Evolutionary conservation across 2,113 vertebrate genomes (phyloP).

Genomic region (Forbesichthys papilliferus): DNA sequence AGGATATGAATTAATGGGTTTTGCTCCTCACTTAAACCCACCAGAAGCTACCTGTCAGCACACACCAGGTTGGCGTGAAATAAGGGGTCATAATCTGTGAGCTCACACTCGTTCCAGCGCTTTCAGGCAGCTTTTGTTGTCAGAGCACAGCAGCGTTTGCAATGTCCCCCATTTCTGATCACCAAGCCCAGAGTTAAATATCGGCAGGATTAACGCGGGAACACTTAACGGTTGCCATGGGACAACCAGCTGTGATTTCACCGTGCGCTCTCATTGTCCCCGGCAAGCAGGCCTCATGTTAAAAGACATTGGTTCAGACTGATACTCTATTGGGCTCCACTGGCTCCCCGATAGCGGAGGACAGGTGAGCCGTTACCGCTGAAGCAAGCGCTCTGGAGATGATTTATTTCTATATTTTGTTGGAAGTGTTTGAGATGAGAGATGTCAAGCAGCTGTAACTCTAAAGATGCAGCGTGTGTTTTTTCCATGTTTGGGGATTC

Average conservation of each 20-base stretch:
- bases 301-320: slow-evolving; percentile 59
- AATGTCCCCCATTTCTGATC: slow-evolving; percentile 12
- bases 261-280: no score
- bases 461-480: slow-evolving; percentile 21
- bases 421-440: slow-evolving; percentile 31
- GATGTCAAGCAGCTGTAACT: slow-evolving; percentile 17
- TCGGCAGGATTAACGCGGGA: slow-evolving; percentile 27
- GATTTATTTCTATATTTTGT: background rate
- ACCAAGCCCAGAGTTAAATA: slow-evolving; percentile 27
- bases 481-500: slow-evolving; percentile 47
- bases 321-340: slow-evolving; percentile 13
- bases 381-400: background rate
- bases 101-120: background rate
- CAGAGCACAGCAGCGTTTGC: slow-evolving; percentile 8
- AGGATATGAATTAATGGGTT: background rate
- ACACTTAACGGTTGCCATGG: slow-evolving; percentile 25
- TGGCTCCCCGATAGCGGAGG: slow-evolving; percentile 43
- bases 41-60: background rate
- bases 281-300: slow-evolving; percentile 54
- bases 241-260: slow-evolving; percentile 34
- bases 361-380: slow-evolving; percentile 2
- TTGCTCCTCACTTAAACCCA: background rate
- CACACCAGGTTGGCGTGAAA: background rate
- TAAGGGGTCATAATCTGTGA: slow-evolving; percentile 1
- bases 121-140: slow-evolving; percentile 12